Evolutionary conservation across 2,113 vertebrate species (phyloP).

Genomic region (Epinephelus fuscoguttatus): DNA sequence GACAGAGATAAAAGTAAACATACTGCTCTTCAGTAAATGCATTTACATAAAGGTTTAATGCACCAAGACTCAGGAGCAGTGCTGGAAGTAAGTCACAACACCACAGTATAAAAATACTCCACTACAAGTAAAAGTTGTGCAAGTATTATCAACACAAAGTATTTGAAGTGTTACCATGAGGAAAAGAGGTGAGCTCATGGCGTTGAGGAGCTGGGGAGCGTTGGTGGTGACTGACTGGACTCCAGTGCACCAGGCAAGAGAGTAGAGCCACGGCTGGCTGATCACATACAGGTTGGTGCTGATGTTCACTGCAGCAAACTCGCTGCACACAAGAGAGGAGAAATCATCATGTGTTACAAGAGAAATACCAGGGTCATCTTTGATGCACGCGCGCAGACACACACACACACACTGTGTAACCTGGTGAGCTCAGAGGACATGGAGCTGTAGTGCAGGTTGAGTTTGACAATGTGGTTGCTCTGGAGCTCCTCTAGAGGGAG

Average conservation of each 20-base stretch:
- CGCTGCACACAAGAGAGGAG: conserved; percentile 15
- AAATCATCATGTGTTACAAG: neutral
- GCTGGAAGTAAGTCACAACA: too few relatives aligned
- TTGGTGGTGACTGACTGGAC: conserved; percentile 94
- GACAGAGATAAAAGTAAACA: neutral
- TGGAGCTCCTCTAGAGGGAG: conserved; percentile 82
- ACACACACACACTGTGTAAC: conserved; percentile 65
- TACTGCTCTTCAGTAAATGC: too few relatives aligned
- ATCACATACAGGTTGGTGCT: conserved; percentile 92
- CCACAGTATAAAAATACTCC: too few relatives aligned
- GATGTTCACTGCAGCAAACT: conserved; percentile 88
- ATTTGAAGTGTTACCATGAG: conserved; percentile 86
- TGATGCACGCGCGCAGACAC: neutral
- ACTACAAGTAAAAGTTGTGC: too few relatives aligned
- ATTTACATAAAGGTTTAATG: too few relatives aligned
- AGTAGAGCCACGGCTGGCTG: conserved; percentile 93
- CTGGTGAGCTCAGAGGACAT: conserved; percentile 86
- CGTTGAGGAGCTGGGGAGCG: conserved; percentile 80
- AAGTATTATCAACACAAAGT: too few relatives aligned
- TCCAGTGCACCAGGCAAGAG: conserved; percentile 92
- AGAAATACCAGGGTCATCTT: neutral
- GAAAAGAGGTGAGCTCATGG: conserved; percentile 85
- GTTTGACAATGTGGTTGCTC: conserved; percentile 82
- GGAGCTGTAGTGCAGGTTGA: conserved; percentile 89
- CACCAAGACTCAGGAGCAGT: too few relatives aligned